phyloP scores from a whole-genome alignment of 2,888 invertebrate species.

The Sericinus montela region DNA sequence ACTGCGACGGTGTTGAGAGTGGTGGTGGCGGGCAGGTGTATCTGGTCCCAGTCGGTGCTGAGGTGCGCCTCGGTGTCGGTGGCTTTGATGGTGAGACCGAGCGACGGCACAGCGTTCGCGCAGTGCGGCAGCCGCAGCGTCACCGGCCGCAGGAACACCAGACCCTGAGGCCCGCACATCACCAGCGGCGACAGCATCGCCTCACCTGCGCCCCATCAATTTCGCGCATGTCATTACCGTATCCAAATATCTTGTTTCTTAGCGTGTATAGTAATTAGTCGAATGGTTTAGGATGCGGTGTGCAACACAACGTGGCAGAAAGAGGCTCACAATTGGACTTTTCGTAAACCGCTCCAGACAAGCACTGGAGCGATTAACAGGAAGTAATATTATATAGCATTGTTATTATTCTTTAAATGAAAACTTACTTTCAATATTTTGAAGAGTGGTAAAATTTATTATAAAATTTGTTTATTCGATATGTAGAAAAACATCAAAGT shows the following conservation, averaged over 20 bases:
- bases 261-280: too few species aligned
- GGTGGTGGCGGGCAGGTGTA: constrained; percentile 89
- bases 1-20: constrained; percentile 93
- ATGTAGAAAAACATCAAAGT: constrained; percentile 29
- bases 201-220: constrained; percentile 81
- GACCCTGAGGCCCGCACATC: constrained; percentile 97
- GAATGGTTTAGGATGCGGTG: too few species aligned
- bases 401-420: too few species aligned
- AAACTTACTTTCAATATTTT: too few species aligned
- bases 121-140: constrained; percentile 94
- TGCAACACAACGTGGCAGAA: too few species aligned
- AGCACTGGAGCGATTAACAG: too few species aligned
- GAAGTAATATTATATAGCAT: too few species aligned
- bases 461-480: constrained; percentile 1
- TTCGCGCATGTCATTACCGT: too few species aligned
- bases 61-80: constrained; percentile 91
- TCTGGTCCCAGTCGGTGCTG: constrained; percentile 91
- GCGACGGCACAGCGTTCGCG: constrained; percentile 87
- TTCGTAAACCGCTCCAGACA: too few species aligned
- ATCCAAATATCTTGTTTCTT: too few species aligned
- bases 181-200: constrained; percentile 95
- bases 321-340: too few species aligned
- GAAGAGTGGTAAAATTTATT: too few species aligned
- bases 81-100: constrained; percentile 88
- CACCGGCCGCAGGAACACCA: constrained; percentile 92